A percentile compares a stretch with the other conserved stretches of the same genome.
phyloP scores from a whole-genome alignment of 2,888 invertebrate species.

The Colostygia pectinataria region DNA sequence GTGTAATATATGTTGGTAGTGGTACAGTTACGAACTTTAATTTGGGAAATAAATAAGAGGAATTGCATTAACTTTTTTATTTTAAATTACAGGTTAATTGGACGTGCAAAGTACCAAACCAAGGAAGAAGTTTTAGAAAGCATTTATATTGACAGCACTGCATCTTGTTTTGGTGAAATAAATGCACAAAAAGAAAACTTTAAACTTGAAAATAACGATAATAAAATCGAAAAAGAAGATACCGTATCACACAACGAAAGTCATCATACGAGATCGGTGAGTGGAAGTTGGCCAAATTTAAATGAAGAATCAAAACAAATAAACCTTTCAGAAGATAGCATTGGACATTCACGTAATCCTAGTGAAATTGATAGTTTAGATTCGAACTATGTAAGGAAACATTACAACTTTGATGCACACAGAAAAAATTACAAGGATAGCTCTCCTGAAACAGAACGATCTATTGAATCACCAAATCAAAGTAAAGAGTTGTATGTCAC shows the following conservation, averaged over 20 bases:
- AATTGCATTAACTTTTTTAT: too few species aligned
- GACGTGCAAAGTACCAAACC: constrained; percentile 76
- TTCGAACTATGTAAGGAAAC: constrained; percentile 82
- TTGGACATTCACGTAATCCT: constrained; percentile 75
- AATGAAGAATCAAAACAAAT: constrained; percentile 71
- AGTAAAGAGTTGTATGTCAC: constrained; percentile 71
- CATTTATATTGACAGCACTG: constrained; percentile 78
- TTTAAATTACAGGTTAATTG: constrained; percentile 68
- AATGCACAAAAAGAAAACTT: constrained; percentile 69
- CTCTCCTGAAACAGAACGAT: constrained; percentile 74
- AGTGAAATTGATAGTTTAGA: constrained; percentile 84
- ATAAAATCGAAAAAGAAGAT: constrained; percentile 66
- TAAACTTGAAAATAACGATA: constrained; percentile 51
- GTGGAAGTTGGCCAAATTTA: constrained; percentile 77
- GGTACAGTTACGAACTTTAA: not conserved
- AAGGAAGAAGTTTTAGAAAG: constrained; percentile 79
- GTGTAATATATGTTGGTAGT: too few species aligned
- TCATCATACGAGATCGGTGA: constrained; percentile 65
- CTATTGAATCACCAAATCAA: constrained; percentile 58
- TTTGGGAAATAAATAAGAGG: too few species aligned
- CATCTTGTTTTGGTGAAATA: constrained; percentile 78
- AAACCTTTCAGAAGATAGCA: constrained; percentile 76
- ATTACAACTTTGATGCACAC: constrained; percentile 79
- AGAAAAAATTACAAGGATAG: constrained; percentile 72
- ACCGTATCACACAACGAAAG: constrained; percentile 62